Evolutionary conservation across 2,113 vertebrate species (phyloP).

Genomic region (Rattus norvegicus): GRCr8 NC_086034.1:64034001-64034500

Average conservation of each 20-base stretch:
- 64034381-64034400: too few species aligned
- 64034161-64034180: neutral
- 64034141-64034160: neutral
- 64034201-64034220: neutral
- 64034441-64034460: too few species aligned
- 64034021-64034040: neutral
- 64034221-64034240: neutral
- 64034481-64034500: too few species aligned
- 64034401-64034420: too few species aligned
- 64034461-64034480: too few species aligned
- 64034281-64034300: too few species aligned
- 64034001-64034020: neutral
- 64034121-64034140: neutral
- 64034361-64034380: too few species aligned
- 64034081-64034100: neutral
- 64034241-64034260: neutral
- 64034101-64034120: neutral
- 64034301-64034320: too few species aligned
- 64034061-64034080: conserved; percentile 11
- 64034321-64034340: too few species aligned
- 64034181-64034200: neutral
- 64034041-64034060: neutral
- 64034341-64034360: too few species aligned
- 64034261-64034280: too few species aligned
- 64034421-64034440: too few species aligned